Evolutionary conservation across 2,797 vertebrate genomes (phyloP).

Genomic region (Toxotes lorentzi): DNA sequence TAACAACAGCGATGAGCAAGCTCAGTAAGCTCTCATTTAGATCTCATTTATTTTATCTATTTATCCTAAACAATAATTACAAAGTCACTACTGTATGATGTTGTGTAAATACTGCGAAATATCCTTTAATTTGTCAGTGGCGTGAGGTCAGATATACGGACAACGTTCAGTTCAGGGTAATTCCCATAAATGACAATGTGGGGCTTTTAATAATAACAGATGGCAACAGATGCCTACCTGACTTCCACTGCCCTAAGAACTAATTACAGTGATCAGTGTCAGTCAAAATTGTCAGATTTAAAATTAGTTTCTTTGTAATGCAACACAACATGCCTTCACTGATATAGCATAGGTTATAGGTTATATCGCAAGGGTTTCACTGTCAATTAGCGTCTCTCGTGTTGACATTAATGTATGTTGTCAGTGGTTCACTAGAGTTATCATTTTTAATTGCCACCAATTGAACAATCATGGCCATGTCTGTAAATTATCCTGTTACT

Average conservation of each 20-base stretch:
- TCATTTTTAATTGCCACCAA: slow-evolving; percentile 48
- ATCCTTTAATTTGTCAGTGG: background rate
- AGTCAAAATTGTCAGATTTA: background rate
- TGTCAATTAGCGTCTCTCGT: slow-evolving; percentile 24
- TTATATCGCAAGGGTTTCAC: background rate
- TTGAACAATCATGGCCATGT: slow-evolving; percentile 34
- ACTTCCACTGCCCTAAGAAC: background rate
- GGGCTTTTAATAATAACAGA: background rate
- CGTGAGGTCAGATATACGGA: background rate
- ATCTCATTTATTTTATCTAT: background rate
- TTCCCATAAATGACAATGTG: background rate
- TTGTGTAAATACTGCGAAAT: background rate
- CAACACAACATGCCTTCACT: background rate
- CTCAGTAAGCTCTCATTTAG: background rate
- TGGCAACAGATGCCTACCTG: background rate
- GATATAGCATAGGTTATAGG: background rate
- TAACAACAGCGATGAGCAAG: background rate
- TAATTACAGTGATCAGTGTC: slow-evolving; percentile 14
- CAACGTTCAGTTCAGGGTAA: background rate
- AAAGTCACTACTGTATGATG: background rate
- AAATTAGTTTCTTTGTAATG: background rate
- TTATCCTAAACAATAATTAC: slow-evolving; percentile 2
- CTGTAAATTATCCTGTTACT: slow-evolving; percentile 11
- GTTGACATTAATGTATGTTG: slow-evolving; percentile 2
- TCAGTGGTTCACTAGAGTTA: slow-evolving; percentile 29